Base-by-base conservation (phyloP, 2,888 invertebrate species). In the Carpatolechia fugitivella region DNA sequence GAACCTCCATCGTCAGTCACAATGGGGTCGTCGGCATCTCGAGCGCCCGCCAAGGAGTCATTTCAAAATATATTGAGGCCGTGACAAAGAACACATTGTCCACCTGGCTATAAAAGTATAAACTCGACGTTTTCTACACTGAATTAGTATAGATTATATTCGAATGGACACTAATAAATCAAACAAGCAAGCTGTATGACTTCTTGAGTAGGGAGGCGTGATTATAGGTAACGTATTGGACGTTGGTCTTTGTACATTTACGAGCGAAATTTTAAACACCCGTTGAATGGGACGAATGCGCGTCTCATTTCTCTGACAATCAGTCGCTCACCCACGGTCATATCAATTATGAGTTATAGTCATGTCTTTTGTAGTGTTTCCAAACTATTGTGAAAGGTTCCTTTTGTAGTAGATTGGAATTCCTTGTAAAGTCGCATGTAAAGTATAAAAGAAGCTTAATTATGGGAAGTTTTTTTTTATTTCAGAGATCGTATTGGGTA, bases 1-100 rank as follows among this genome's bases (percentile, higher is more conserved):
- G 80, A 72, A 73, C 16, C 77, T 69, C 72, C 74, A 72, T 68
- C 76, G 76, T 70, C 83, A 79, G 78, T 84, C 83, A 87, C 87
- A 87, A 88, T 80, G 68, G 81, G 64, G 71, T 61, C 78, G 74
- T 72, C 79, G 72, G 65, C 75, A 68, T 10, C 13, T 29, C 68
- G 77, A 79, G 77, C 66, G 79, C 75, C 74, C 78, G 80, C 69
- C 74, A 71, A 73, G 72, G 71, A 83, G 80, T 87, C 85, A 86
- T 88, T 89, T 87, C 81, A 88, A 87, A n/a, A 88, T 88, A 89
- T 88, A 88, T 90, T 86, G 88, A 89, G 75, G 56, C 69, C 65
- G 61, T 76, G 72, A 88, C 87, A 88, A 89, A 81, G 78, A 70
- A 58, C 56, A 79, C 74, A 85, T 85, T 85, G 87, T 86, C 81